Percentiles rank a stretch among this genome's conserved stretches.
Evolutionary conservation across 2,113 vertebrate species (phyloP).

Genomic region (Daboia siamensis): DNA sequence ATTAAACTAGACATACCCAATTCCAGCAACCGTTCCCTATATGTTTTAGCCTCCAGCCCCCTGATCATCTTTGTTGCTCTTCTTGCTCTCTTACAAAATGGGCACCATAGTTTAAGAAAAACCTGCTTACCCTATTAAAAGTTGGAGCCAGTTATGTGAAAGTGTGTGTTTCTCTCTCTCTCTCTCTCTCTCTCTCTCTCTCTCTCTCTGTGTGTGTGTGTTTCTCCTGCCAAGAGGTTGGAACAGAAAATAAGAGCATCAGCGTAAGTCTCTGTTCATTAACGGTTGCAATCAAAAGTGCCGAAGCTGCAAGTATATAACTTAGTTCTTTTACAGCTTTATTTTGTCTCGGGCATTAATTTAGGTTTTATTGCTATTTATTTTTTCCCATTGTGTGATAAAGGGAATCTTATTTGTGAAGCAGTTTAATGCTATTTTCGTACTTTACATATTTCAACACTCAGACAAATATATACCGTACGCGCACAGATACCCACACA

Average conservation of each 20-base stretch:
- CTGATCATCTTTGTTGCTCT: not conserved
- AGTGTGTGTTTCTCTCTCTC: too few relatives aligned
- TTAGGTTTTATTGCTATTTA: slow-evolving; percentile 10
- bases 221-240: slow-evolving; percentile 8
- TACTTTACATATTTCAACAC: slow-evolving; percentile 16
- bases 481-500: not conserved
- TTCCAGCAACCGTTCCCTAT: too few relatives aligned
- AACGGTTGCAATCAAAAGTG: slow-evolving; percentile 4
- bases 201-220: too few relatives aligned
- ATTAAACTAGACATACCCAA: not conserved
- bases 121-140: slow-evolving; percentile 42
- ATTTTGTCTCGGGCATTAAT: slow-evolving; percentile 32
- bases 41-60: not conserved
- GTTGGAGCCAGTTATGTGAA: slow-evolving; percentile 10
- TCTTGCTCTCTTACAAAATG: slow-evolving; percentile 44
- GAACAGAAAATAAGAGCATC: not conserved
- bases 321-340: slow-evolving; percentile 27
- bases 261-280: slow-evolving; percentile 31
- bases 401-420: slow-evolving; percentile 27
- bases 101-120: slow-evolving; percentile 49
- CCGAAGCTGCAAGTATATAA: slow-evolving; percentile 13
- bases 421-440: not conserved
- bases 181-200: too few relatives aligned
- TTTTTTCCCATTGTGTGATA: not conserved
- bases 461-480: not conserved